Conservation (phyloP, 2,113 vertebrate species). For the Chitala chitala region DNA sequence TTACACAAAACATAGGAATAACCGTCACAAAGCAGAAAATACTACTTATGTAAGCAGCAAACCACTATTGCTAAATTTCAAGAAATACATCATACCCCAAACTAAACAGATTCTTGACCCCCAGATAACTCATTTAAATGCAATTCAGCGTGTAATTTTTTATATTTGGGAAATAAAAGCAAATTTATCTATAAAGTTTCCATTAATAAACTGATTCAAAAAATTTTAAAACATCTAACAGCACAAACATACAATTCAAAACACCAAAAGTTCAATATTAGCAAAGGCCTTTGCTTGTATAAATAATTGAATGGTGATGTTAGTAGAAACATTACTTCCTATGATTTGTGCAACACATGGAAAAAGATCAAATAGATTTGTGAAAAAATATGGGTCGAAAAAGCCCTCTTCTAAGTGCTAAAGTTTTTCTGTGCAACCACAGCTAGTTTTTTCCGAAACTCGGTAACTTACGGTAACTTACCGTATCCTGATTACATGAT, state of each 20-base stretch:
- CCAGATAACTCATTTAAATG: neutral
- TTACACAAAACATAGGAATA: slow-evolving; percentile 48
- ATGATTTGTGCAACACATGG: slow-evolving; percentile 51
- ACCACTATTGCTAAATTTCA: neutral
- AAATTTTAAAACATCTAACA: too few relatives aligned
- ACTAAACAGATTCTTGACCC: neutral
- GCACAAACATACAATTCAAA: too few relatives aligned
- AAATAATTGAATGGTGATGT: neutral
- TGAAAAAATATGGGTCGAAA: slow-evolving; percentile 18
- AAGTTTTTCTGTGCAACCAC: slow-evolving; percentile 62
- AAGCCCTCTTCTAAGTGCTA: slow-evolving; percentile 1
- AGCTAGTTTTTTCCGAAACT: slow-evolving; percentile 31
- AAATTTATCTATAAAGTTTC: too few relatives aligned
- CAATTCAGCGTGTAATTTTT: too few relatives aligned
- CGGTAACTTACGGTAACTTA: slow-evolving; percentile 63
- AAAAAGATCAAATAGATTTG: slow-evolving; percentile 30
- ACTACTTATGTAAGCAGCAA: slow-evolving; percentile 9
- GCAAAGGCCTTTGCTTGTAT: too few relatives aligned
- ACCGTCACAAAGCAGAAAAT: slow-evolving; percentile 11
- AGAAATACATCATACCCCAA: neutral
- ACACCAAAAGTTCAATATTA: too few relatives aligned
- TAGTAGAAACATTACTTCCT: neutral
- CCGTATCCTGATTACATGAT: slow-evolving; percentile 46
- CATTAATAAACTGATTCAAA: too few relatives aligned
- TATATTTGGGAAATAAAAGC: too few relatives aligned